phyloP scores from a whole-genome alignment of 2,888 invertebrate genomes.

The Girardia tigrina region DNA sequence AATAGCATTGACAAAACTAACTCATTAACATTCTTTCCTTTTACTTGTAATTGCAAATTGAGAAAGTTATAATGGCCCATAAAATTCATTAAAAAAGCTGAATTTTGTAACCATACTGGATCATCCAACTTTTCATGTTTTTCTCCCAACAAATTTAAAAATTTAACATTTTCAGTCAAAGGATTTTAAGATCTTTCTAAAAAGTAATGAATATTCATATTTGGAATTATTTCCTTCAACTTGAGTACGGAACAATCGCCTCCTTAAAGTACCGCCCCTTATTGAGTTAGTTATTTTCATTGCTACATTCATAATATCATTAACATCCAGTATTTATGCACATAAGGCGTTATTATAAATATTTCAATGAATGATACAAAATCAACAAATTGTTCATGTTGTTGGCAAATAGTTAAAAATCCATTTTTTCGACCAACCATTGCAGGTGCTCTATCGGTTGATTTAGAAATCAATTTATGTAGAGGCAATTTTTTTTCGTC shows the following conservation, averaged over 20 bases:
- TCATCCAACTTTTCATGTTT: neutral
- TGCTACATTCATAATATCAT: neutral
- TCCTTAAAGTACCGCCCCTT: neutral
- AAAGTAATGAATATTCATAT: neutral
- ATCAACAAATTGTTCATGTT: neutral
- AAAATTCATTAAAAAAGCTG: neutral
- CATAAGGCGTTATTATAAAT: neutral
- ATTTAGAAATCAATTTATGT: neutral
- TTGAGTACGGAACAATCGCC: neutral
- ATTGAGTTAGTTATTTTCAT: neutral
- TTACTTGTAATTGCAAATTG: neutral
- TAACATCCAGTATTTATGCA: constrained; percentile 7
- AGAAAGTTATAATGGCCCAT: constrained; percentile 14
- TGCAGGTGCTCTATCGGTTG: constrained; percentile 7
- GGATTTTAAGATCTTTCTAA: neutral
- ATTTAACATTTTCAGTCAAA: neutral
- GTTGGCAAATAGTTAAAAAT: neutral
- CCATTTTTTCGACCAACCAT: neutral
- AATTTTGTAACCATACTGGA: neutral
- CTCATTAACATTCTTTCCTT: constrained; percentile 6
- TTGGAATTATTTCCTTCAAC: neutral
- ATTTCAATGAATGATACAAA: neutral
- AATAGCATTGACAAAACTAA: neutral
- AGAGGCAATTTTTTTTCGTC: neutral
- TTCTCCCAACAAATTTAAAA: neutral